phyloP scores from a whole-genome alignment of 2,113 vertebrate species.

The Alces alces region DNA sequence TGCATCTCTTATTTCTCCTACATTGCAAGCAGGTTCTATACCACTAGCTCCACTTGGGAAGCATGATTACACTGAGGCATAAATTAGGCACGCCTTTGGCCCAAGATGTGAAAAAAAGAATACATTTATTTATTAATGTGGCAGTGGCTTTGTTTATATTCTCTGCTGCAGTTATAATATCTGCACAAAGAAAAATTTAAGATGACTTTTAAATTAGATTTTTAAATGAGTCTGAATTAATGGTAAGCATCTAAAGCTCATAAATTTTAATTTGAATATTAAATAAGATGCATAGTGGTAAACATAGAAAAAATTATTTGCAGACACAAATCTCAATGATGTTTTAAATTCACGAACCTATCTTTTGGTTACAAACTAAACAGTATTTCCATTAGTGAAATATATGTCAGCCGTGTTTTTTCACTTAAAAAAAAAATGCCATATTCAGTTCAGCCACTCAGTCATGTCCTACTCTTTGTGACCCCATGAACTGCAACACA shows the following conservation, averaged over 20 bases:
- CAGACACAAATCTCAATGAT: not conserved
- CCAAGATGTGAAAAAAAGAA: not conserved
- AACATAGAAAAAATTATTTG: not conserved
- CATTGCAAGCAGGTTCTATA: not conserved
- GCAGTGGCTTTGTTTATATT: not conserved
- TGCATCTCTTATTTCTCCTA: not conserved
- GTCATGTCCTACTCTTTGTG: fast-evolving
- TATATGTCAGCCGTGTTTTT: not conserved
- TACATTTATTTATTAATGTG: not conserved
- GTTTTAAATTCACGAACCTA: not conserved
- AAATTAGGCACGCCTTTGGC: not conserved
- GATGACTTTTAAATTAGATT: not conserved
- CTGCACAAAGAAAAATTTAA: not conserved
- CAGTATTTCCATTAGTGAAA: not conserved
- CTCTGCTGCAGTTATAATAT: not conserved
- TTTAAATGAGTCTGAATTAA: not conserved
- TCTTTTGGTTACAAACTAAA: not conserved
- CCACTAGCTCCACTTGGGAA: not conserved
- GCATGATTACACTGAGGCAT: not conserved
- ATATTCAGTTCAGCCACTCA: not conserved
- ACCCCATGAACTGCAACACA: not conserved
- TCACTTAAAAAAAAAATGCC: not conserved
- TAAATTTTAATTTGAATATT: not conserved
- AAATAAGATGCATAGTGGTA: not conserved
- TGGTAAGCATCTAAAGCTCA: not conserved